Conservation (phyloP, 2,797 vertebrate species). For the Galago senegalensis region DNA sequence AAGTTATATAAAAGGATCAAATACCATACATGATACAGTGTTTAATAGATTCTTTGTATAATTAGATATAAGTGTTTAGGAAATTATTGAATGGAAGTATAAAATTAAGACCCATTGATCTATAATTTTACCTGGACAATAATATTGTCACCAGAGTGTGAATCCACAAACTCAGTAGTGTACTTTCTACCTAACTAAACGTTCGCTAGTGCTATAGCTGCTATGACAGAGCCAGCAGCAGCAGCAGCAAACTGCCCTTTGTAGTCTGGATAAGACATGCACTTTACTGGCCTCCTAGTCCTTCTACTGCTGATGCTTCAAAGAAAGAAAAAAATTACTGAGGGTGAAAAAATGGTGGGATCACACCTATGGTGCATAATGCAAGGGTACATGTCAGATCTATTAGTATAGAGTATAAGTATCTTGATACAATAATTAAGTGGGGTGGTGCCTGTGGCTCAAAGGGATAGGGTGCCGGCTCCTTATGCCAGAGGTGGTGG, state of each 20-base stretch:
- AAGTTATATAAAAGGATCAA: neutral
- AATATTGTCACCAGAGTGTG: neutral
- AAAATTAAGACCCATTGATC: neutral
- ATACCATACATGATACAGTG: neutral
- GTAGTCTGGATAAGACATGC: neutral
- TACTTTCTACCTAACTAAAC: neutral
- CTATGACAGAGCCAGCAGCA: neutral
- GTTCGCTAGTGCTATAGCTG: neutral
- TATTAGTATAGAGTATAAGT: no score
- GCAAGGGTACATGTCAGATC: no score
- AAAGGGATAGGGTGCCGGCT: no score
- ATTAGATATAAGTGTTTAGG: neutral
- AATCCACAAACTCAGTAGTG: neutral
- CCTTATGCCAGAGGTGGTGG: no score
- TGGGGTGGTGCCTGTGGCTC: no score
- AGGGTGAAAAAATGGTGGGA: neutral
- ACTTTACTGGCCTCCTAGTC: neutral
- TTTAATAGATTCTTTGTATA: conserved; percentile 9
- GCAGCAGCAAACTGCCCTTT: neutral
- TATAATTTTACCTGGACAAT: neutral
- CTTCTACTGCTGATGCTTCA: neutral
- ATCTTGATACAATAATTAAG: no score
- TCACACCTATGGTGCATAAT: no score
- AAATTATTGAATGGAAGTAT: neutral
- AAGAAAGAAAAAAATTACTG: neutral